Conservation (phyloP, 2,888 invertebrate species). For the Drosophila robusta region DNA sequence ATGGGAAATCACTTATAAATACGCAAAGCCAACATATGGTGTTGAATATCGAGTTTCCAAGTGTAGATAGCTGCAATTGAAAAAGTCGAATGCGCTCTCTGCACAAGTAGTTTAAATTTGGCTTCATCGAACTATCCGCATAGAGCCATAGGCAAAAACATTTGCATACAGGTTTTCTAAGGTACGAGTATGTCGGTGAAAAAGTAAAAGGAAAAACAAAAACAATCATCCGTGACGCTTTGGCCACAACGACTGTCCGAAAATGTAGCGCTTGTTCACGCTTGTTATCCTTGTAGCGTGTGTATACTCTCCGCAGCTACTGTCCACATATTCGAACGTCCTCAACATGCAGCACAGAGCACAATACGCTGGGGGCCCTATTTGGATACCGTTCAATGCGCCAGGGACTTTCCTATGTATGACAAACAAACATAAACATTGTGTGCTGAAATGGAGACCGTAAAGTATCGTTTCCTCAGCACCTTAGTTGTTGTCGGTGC, state of each 20-base stretch:
- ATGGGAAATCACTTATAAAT: background rate
- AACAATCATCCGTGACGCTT: constrained; percentile 37
- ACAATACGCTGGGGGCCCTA: constrained; percentile 67
- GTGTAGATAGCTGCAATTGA: constrained; percentile 10
- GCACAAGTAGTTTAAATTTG: constrained; percentile 35
- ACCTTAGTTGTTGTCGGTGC: constrained; percentile 4
- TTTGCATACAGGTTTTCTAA: constrained; percentile 60
- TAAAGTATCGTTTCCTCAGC: constrained; percentile 60
- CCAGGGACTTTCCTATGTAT: constrained; percentile 71
- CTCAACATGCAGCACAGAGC: constrained; percentile 27
- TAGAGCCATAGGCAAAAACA: constrained; percentile 39
- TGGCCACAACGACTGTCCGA: constrained; percentile 41
- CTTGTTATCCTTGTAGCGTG: constrained; percentile 38
- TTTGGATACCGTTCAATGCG: constrained; percentile 78
- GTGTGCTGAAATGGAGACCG: constrained; percentile 62
- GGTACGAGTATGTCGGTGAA: constrained; percentile 27
- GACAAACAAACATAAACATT: constrained; percentile 78
- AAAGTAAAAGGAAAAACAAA: constrained; percentile 17
- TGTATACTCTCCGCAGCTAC: constrained; percentile 6
- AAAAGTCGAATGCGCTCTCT: background rate
- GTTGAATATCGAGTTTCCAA: background rate
- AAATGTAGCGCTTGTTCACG: constrained; percentile 56
- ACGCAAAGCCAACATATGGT: constrained; percentile 2
- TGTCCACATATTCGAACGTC: constrained; percentile 17
- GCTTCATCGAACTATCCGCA: constrained; percentile 23